Evolutionary conservation across 2,797 vertebrate genomes (phyloP).

Genomic region (Diplodus sargus): DNA sequence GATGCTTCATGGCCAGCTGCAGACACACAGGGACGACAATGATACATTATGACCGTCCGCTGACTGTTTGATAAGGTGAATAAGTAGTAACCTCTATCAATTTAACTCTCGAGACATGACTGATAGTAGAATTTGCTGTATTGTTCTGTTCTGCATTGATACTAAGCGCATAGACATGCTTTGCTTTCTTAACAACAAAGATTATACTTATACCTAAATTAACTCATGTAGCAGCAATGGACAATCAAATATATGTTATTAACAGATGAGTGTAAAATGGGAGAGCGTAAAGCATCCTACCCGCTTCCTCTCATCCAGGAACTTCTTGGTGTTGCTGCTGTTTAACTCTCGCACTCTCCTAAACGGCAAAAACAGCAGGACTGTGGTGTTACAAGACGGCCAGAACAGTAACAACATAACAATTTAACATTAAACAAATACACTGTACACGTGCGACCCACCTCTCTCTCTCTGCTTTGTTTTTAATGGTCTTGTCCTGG

Average conservation of each 20-base stretch:
- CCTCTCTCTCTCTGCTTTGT: constrained; percentile 99
- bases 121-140: neutral
- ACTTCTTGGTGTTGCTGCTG: constrained; percentile 99
- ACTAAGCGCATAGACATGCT: too few species aligned
- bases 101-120: neutral
- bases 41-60: neutral
- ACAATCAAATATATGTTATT: neutral
- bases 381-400: neutral
- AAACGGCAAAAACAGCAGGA: neutral
- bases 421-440: neutral
- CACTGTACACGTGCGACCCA: constrained; percentile 61
- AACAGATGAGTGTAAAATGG: neutral
- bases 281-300: constrained; percentile 78
- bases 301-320: constrained; percentile 98
- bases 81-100: neutral
- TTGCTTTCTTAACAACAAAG: neutral
- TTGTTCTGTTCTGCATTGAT: neutral
- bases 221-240: neutral
- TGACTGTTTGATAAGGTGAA: neutral
- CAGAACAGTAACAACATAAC: neutral
- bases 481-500: constrained; percentile 98
- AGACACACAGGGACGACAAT: constrained; percentile 19
- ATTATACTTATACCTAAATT: neutral
- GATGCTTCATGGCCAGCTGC: constrained; percentile 97
- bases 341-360: constrained; percentile 98